Evolutionary conservation across 2,797 vertebrate genomes (phyloP), one percentile per base, ranked within the genome.

Genomic region (Myoxocephalus aenaeus): DNA sequence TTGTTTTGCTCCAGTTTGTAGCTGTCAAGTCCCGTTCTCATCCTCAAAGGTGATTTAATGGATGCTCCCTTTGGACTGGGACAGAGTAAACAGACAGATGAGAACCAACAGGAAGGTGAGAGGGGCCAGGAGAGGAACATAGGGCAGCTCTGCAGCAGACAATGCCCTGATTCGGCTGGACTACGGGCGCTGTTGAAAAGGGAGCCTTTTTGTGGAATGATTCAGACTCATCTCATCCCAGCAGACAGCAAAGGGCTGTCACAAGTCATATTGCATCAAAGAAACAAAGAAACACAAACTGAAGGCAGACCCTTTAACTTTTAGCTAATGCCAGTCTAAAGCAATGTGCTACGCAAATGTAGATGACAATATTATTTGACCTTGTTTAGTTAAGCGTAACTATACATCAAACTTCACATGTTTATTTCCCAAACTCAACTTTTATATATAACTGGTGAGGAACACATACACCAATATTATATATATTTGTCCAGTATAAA

Each of bases 1-100:
- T 92, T 90, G 86, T 82, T 92, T 92, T 93, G 86, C 89, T 93
- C 90, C 84, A 88, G 88, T 93, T 92, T 92, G 90, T 89, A 62
- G 87, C 84, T 92, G 92, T 94, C 93, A 87, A 64, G 81, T 92
- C 81, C 72, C 6, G 54, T 93, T 90, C 77, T 77, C 57, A 50
- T 92, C 86, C 80, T 75, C 46, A 78, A 85, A 87, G 83, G 81
- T 87, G 87, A 93, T 89, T 90, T 90, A 92, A 92, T 82, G 77
- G 77, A 77, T 82, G 83, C 82, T 72, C 88, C 69, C 80, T 85
- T 85, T 70, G 72, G 82, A 90, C 78, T 82, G 57, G 66, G 78
- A 84, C 64, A 65, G 67, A 66, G 81, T 79, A 87, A 90, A 85
- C 82, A 83, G 84, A 89, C 64, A 36, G 79, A 91, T 87, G 82